phyloP scores from a whole-genome alignment of 2,113 vertebrate genomes.

The Hyperoodon ampullatus region DNA sequence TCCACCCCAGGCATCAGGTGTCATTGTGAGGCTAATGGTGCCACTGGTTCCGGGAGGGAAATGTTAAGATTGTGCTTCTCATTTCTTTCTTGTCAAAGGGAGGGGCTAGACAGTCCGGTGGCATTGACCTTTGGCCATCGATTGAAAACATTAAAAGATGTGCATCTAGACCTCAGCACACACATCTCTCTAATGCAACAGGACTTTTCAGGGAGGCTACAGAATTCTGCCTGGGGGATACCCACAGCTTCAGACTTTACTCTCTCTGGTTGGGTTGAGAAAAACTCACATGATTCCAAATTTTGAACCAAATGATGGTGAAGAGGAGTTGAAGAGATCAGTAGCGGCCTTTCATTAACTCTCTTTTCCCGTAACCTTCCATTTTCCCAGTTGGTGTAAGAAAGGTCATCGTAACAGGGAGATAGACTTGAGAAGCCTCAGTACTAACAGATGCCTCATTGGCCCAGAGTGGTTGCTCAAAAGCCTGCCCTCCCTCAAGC shows the following conservation, averaged over 20 bases:
- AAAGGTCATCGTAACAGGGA: neutral
- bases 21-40: neutral
- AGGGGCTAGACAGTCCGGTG: neutral
- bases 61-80: neutral
- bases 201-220: neutral
- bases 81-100: neutral
- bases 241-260: neutral
- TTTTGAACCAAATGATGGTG: neutral
- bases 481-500: neutral
- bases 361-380: neutral
- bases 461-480: too few species aligned
- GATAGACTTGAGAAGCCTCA: neutral
- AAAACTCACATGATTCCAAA: neutral
- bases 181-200: fast-evolving
- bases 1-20: neutral
- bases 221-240: neutral
- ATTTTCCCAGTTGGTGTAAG: neutral
- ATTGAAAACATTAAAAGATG: neutral
- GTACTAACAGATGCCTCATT: neutral
- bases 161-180: neutral
- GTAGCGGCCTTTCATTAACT: neutral
- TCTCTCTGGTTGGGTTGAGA: neutral
- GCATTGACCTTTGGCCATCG: neutral
- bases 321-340: neutral
- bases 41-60: neutral